A percentile compares a stretch with the other conserved stretches of the same genome.
Conservation (phyloP, 2,797 vertebrate species). For the Phalanger gymnotis region DNA sequence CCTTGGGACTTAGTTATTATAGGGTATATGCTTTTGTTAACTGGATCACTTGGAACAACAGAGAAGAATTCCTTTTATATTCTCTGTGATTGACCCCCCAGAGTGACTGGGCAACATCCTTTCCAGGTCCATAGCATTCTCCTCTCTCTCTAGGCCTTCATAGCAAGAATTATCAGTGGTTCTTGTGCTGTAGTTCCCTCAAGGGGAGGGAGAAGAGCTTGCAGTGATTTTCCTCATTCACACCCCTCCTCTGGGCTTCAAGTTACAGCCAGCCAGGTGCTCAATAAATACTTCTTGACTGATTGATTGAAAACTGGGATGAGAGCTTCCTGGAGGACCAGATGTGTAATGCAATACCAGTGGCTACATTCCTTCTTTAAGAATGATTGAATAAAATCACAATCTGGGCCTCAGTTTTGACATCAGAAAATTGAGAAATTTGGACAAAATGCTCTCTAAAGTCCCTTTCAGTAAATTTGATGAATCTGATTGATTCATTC, state of each 20-base stretch:
- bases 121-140: neutral
- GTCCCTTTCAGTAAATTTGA: neutral
- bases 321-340: neutral
- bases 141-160: neutral
- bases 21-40: neutral
- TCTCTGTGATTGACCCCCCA: neutral
- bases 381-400: neutral
- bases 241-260: neutral
- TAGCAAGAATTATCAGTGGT: neutral
- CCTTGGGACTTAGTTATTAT: neutral
- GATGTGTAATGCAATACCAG: neutral
- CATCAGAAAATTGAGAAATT: neutral
- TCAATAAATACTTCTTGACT: neutral
- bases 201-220: neutral
- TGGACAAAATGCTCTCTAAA: neutral
- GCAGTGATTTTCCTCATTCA: neutral
- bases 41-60: neutral
- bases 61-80: neutral
- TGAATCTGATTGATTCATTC: neutral
- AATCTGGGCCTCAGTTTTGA: neutral
- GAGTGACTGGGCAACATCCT: neutral
- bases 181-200: neutral
- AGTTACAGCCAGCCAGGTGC: neutral
- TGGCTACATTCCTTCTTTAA: neutral
- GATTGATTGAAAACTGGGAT: neutral